Percentiles rank a stretch among this genome's conserved stretches.
phyloP scores from a whole-genome alignment of 1,140 invertebrate genomes.

The Ptiloglossa arizonensis region DNA sequence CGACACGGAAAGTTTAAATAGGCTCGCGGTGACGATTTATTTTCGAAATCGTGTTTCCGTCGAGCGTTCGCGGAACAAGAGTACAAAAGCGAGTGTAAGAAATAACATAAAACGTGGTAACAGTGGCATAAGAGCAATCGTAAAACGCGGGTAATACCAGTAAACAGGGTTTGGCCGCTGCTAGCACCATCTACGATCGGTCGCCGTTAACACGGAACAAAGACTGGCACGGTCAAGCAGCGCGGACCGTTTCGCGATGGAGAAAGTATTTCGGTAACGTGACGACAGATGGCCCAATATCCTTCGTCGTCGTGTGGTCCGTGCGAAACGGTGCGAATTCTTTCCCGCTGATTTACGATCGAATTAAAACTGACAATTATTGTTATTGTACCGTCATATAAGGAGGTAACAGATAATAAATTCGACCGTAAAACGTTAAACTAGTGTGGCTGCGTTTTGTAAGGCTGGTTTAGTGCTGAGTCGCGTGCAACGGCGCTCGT shows the following conservation, averaged over 20 bases:
- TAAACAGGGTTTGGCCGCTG: slow-evolving; percentile 9
- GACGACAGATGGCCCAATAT: slow-evolving; percentile 74
- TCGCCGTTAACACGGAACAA: slow-evolving; percentile 48
- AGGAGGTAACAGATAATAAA: slow-evolving; percentile 83
- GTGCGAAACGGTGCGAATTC: slow-evolving; percentile 71
- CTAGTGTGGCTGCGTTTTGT: slow-evolving; percentile 81
- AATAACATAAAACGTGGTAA: slow-evolving; percentile 16
- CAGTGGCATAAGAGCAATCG: slow-evolving; percentile 6
- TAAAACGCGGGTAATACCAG: slow-evolving; percentile 30
- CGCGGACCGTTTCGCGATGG: slow-evolving; percentile 22
- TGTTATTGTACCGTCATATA: slow-evolving; percentile 81
- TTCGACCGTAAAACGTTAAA: slow-evolving; percentile 80
- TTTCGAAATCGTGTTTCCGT: too few relatives aligned
- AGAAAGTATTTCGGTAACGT: slow-evolving; percentile 63
- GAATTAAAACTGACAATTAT: slow-evolving; percentile 82
- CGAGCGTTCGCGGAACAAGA: too few relatives aligned
- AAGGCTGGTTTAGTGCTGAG: slow-evolving; percentile 80
- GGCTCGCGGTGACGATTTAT: neutral
- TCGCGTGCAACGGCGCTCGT: slow-evolving; percentile 81
- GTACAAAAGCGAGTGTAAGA: neutral
- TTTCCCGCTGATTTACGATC: slow-evolving; percentile 78
- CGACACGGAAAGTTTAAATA: too few relatives aligned
- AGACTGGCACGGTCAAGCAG: slow-evolving; percentile 63
- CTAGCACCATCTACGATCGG: slow-evolving; percentile 71
- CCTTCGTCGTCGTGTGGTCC: slow-evolving; percentile 23